These are phyloP conservation scores for Parauchenoglanis punctatus DNA, from an alignment of 2,797 vertebrate genomes.

Conservation along the genomic window DNA sequence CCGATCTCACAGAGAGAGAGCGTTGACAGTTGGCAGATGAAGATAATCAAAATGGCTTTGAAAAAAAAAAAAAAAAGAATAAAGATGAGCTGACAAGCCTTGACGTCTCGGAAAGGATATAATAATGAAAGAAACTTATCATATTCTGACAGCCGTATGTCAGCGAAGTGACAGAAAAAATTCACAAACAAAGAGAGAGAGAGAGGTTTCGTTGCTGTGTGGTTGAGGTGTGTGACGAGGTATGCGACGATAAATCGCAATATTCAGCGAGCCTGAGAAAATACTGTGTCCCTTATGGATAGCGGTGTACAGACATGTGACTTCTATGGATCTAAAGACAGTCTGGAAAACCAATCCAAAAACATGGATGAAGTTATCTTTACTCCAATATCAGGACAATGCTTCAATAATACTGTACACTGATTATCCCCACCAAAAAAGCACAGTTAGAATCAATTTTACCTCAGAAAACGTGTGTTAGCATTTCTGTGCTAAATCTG, in stretches of 20 bases:
- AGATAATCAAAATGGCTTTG: constrained; percentile 60
- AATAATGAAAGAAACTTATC: constrained; percentile 60
- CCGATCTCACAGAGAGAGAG: constrained; percentile 56
- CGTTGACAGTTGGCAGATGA: constrained; percentile 62
- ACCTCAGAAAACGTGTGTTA: background rate
- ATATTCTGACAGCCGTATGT: constrained; percentile 53
- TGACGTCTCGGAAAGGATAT: constrained; percentile 56
- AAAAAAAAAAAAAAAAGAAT: constrained; percentile 43
- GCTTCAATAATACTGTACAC: background rate
- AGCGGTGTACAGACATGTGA: background rate
- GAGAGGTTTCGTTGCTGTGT: background rate
- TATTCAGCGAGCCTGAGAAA: background rate
- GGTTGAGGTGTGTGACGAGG: background rate
- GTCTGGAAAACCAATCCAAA: background rate
- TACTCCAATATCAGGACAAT: background rate
- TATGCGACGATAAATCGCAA: background rate
- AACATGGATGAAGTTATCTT: background rate
- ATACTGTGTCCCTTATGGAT: background rate
- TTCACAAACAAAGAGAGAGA: constrained; percentile 39
- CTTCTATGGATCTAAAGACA: background rate
- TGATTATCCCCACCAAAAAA: background rate
- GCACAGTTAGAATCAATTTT: background rate
- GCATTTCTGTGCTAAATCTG: background rate
- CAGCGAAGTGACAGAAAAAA: constrained; percentile 34
- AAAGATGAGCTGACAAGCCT: constrained; percentile 57